Conservation (phyloP, 2,113 vertebrate species). For the Irena cyanogastra region DNA sequence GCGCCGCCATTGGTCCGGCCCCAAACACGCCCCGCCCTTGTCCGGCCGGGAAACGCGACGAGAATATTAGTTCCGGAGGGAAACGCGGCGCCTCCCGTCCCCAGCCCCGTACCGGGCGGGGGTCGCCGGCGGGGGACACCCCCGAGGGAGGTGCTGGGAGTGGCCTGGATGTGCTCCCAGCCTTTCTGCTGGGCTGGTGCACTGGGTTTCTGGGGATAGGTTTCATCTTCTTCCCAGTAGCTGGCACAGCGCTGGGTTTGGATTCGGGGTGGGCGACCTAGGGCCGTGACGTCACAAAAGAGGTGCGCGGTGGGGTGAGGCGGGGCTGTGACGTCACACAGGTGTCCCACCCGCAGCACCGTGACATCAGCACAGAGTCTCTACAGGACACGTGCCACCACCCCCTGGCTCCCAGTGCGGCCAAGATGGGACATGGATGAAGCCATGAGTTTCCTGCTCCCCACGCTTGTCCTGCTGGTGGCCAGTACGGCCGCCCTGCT, state of each 20-base stretch:
- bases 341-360: background rate
- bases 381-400: background rate
- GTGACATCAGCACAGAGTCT: background rate
- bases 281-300: background rate
- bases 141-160: background rate
- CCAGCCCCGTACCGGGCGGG: background rate
- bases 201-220: no score
- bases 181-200: background rate
- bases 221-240: background rate
- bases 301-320: no score
- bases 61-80: background rate
- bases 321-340: background rate
- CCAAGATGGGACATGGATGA: background rate
- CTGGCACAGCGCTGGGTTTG: background rate
- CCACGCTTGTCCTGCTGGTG: background rate
- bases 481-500: background rate
- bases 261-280: background rate
- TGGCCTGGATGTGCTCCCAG: background rate
- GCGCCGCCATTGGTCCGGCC: background rate
- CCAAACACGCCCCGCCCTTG: fast-evolving
- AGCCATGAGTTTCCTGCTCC: background rate
- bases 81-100: background rate
- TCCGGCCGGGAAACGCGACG: background rate
- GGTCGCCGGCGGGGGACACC: no score
- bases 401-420: background rate